Conservation (phyloP, 2,888 invertebrate genomes). For the Theretra japonica region DNA sequence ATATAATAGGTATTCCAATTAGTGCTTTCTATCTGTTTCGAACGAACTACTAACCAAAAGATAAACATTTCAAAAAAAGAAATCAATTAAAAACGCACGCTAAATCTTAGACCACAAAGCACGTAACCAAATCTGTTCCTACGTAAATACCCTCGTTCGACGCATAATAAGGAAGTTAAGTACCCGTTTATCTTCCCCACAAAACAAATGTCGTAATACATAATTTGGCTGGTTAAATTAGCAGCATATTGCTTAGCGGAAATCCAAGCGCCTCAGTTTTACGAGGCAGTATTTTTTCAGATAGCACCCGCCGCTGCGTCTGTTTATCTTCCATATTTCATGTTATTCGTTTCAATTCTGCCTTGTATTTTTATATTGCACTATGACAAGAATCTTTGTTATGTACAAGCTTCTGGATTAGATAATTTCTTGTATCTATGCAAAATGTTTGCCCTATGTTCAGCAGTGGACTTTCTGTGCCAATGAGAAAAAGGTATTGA, state of each 20-base stretch:
- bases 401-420: conserved; percentile 17
- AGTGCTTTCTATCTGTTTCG: no score
- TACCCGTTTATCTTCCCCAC: background rate
- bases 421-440: background rate
- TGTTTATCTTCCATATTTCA: conserved; percentile 67
- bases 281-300: conserved; percentile 67
- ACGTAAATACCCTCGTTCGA: background rate
- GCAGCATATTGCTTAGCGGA: conserved; percentile 51
- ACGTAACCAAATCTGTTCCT: no score
- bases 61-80: no score
- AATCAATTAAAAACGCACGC: no score
- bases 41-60: no score
- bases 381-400: conserved; percentile 11
- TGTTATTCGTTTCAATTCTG: conserved; percentile 60
- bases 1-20: no score
- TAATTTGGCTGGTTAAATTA: conserved; percentile 35
- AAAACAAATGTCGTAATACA: conserved; percentile 27
- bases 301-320: conserved; percentile 44
- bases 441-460: no score
- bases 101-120: no score
- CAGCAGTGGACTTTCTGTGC: no score
- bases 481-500: no score
- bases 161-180: background rate
- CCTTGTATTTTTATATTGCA: conserved; percentile 43
- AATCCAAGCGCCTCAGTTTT: conserved; percentile 63